Base-by-base conservation (phyloP, 2,888 invertebrate genomes). In the Eupithecia subumbrata region DNA sequence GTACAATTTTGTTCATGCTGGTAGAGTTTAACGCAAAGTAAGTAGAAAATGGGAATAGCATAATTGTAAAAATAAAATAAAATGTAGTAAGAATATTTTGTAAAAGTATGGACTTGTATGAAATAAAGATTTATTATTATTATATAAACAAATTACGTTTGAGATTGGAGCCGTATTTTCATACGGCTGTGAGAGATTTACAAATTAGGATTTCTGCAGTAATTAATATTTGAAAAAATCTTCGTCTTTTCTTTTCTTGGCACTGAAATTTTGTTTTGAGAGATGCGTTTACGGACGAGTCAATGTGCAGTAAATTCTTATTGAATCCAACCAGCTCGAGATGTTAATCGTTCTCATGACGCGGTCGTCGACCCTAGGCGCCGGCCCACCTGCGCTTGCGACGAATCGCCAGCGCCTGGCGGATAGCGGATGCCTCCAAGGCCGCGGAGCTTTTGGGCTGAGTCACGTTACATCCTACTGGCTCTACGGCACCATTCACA, bases 331-430 rank as follows among this genome's bases (percentile, higher is more conserved):
- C 79, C 79, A 78, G 72, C 79, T 80, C 81, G 81, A 82, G 84
- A 88, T 75, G 85, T 86, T 85, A 88, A 89, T 87, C 81, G 82
- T 84, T 84, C 76, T 84, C 84, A 87, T 82, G 82, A 85, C 82
- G 63, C 83, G 91, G 89, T 89, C 91, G 86, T 85, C 84, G 91
- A 92, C 90, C 88, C 84, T 78, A 81, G 87, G 84, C 88, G 88
- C 87, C 86, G 82, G 83, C 79, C 82, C 92, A 92, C 92, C 92
- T 92, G 93, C 90, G 88, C 85, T 81, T 86, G 87, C 85, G 87
- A 85, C 85, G 86, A 83, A 82, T 84, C 84, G 84, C 85, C 66
- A 37, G 66, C 22, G 66, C 66, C 83, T 84, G 82, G 79, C 82
- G 82, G 84, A 66, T 85, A 86, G 84, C 91, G 89, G 91, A 90